Evolutionary conservation across 2,888 invertebrate species (phyloP).

Genomic region (Lomographa bimaculata): DNA sequence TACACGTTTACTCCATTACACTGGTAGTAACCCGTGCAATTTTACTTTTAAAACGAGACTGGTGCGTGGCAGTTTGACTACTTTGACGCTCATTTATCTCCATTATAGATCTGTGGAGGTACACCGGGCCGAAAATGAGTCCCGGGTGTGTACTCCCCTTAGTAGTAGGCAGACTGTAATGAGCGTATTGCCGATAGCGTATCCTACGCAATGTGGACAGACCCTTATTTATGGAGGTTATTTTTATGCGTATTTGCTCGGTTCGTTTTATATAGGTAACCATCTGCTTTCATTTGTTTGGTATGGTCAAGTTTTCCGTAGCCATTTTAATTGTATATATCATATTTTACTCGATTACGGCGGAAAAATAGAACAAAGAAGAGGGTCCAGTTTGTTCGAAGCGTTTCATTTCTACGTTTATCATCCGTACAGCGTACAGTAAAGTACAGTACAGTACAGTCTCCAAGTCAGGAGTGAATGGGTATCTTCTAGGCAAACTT

Average conservation of each 20-base stretch:
- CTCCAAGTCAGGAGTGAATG: too few species aligned
- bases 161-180: slow-evolving; percentile 31
- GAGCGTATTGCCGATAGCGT: slow-evolving; percentile 33
- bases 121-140: slow-evolving; percentile 46
- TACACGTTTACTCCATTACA: slow-evolving; percentile 79
- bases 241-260: slow-evolving; percentile 18
- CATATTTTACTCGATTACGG: too few species aligned
- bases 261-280: slow-evolving; percentile 2
- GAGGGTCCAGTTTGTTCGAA: too few species aligned
- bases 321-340: too few species aligned
- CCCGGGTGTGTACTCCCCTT: slow-evolving; percentile 55
- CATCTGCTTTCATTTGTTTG: neutral
- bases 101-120: slow-evolving; percentile 68
- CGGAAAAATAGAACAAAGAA: too few species aligned
- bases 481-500: too few species aligned
- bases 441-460: too few species aligned
- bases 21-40: slow-evolving; percentile 61
- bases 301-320: too few species aligned
- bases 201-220: slow-evolving; percentile 24
- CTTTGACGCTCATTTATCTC: slow-evolving; percentile 81
- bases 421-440: too few species aligned
- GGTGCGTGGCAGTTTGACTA: slow-evolving; percentile 60
- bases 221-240: slow-evolving; percentile 30
- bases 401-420: too few species aligned
- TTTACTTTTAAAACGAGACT: slow-evolving; percentile 57